phyloP scores from a whole-genome alignment of 2,113 vertebrate genomes.

The Rhizomys pruinosus region DNA sequence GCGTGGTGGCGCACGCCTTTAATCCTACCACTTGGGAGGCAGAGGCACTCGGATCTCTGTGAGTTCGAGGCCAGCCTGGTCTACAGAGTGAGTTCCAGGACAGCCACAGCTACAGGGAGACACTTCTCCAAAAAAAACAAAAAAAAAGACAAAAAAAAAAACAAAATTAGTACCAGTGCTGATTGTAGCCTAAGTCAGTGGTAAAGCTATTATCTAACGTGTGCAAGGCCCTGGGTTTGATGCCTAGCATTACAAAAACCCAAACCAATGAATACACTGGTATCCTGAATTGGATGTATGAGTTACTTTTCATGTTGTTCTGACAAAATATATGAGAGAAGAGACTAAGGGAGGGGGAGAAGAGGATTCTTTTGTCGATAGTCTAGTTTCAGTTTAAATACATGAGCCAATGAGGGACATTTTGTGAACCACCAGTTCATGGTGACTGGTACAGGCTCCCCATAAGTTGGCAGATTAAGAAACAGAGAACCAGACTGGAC shows the following conservation, averaged over 20 bases:
- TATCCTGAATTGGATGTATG: background rate
- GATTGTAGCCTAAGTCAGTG: background rate
- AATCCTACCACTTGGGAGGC: too few relatives aligned
- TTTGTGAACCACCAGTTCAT: too few relatives aligned
- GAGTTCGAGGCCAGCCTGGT: too few relatives aligned
- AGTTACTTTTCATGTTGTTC: background rate
- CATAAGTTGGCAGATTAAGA: background rate
- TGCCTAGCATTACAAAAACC: background rate
- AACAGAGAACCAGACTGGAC: background rate
- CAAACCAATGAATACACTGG: background rate
- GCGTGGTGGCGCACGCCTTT: too few relatives aligned
- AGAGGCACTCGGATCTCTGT: too few relatives aligned
- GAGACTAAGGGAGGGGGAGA: background rate
- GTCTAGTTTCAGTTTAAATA: too few relatives aligned
- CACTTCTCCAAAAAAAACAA: too few relatives aligned
- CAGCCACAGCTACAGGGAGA: too few relatives aligned
- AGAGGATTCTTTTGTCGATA: too few relatives aligned
- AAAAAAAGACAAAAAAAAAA: background rate
- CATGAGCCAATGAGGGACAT: too few relatives aligned
- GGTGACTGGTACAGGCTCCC: background rate
- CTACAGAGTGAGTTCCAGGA: too few relatives aligned
- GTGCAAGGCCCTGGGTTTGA: background rate
- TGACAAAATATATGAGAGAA: background rate
- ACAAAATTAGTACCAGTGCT: background rate
- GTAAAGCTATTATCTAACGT: background rate